Conservation (phyloP, 2,888 invertebrate genomes). For the Papilio elwesi region DNA sequence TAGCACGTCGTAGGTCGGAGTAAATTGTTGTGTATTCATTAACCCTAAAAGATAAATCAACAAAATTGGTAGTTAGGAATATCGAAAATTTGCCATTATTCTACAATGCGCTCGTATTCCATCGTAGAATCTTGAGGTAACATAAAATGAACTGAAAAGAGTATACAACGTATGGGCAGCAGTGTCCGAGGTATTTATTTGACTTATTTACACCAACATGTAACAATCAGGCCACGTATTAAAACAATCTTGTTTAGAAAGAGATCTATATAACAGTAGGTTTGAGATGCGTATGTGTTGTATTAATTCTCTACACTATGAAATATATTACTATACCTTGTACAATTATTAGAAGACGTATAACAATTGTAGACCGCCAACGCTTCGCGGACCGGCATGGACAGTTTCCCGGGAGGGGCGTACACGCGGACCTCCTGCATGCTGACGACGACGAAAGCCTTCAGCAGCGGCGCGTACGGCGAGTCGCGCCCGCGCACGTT, state of each 20-base stretch:
- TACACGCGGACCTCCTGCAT: slow-evolving; percentile 87
- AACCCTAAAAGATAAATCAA: slow-evolving; percentile 76
- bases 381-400: slow-evolving; percentile 79
- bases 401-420: slow-evolving; percentile 87
- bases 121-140: too few relatives aligned
- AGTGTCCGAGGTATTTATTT: background rate
- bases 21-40: slow-evolving; percentile 88
- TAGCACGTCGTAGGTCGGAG: slow-evolving; percentile 86
- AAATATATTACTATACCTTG: slow-evolving; percentile 56
- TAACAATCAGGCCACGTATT: too few relatives aligned
- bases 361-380: slow-evolving; percentile 85
- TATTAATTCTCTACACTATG: too few relatives aligned
- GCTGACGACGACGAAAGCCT: slow-evolving; percentile 89
- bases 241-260: too few relatives aligned
- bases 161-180: too few relatives aligned
- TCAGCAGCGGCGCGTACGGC: slow-evolving; percentile 91
- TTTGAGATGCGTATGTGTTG: too few relatives aligned
- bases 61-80: background rate
- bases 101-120: too few relatives aligned
- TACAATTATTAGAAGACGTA: slow-evolving; percentile 84
- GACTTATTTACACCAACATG: background rate
- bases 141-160: too few relatives aligned
- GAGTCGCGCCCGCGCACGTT: slow-evolving; percentile 95
- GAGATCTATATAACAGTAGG: too few relatives aligned
- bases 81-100: too few relatives aligned